Evolutionary conservation across 2,888 invertebrate species (phyloP), one percentile per base, ranked within the genome.

Genomic region (Chrysodeixis includens): DNA sequence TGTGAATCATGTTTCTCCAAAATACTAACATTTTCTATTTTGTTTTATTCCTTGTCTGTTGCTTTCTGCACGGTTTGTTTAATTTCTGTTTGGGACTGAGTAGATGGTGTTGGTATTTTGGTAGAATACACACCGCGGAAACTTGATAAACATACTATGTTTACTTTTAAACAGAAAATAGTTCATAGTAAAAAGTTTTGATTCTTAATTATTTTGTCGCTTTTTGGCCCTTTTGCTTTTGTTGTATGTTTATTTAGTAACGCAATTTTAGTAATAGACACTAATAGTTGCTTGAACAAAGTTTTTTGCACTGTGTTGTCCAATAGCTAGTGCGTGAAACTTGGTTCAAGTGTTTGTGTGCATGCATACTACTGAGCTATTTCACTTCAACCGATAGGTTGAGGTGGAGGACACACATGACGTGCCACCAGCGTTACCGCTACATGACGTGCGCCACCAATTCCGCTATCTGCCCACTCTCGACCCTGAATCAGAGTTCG

Each of bases 71-170:
- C 91, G 90, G 86, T 85, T 83, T 85, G 73, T 77, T 88, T 80
- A 83, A 78, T 81, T 86, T 84, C 82, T 84, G 10, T 77, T 82
- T 86, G 88, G 89, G 86, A 86, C 81, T 73, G 79, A 82, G 81
- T 90, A 73, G 88, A 91, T 89, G 95, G 95, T 95, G 95, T 95
- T 95, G 94, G 95, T 95, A 95, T 95, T 95, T 95, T 94, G 95
- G 94, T 92, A 94, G 87, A 94, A 90, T 89, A 81, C 79, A 87
- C 89, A 88, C 86, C 85, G 83, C 86, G 83, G 75, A 72, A 72
- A 64, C 84, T 88, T 77, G 71, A 83, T 93, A 90, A 93, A 93
- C 93, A 92, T 94, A 92, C 88, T 62, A 44, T 40, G n/a, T 56
- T n/a, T 9, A 52, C 10, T 30, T 32, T 16, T 59, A 5, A 12